Conservation (phyloP, 2,888 invertebrate species). For the Cremastinae sp. region DNA sequence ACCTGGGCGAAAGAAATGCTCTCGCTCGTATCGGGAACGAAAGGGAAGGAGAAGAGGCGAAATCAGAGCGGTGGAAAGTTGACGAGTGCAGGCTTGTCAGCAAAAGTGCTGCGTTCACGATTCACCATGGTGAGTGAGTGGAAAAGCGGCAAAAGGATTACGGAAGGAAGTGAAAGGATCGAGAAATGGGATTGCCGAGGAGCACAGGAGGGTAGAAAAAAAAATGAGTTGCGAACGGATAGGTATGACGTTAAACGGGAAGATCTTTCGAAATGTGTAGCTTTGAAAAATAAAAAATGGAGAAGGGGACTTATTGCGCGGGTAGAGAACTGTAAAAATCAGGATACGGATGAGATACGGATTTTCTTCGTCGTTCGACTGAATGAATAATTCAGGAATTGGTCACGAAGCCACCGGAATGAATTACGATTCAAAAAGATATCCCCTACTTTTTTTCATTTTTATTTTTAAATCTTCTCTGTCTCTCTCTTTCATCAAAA, state of each 20-base stretch:
- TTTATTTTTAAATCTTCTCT: neutral
- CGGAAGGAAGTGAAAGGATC: conserved; percentile 6
- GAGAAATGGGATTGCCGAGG: conserved; percentile 10
- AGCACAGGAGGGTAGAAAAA: neutral
- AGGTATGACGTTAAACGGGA: conserved; percentile 48
- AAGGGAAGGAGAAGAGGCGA: conserved; percentile 6
- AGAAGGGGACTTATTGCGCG: neutral
- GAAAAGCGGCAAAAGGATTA: conserved; percentile 30
- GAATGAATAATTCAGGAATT: conserved; percentile 69
- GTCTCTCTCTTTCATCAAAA: neutral
- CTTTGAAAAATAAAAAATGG: conserved; percentile 2
- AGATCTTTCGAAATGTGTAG: conserved; percentile 23
- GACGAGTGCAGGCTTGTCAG: conserved; percentile 60
- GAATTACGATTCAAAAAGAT: conserved; percentile 66
- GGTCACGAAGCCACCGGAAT: conserved; percentile 62
- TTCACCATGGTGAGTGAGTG: conserved; percentile 49
- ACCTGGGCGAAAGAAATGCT: neutral
- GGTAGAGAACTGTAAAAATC: neutral
- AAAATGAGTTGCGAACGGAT: conserved; percentile 8
- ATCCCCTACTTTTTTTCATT: conserved; percentile 13
- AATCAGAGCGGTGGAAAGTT: conserved; percentile 52
- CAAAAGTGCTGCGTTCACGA: conserved; percentile 60
- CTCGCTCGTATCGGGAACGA: conserved; percentile 14
- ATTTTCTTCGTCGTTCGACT: conserved; percentile 63
- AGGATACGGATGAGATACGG: conserved; percentile 27